phyloP scores from a whole-genome alignment of 2,113 vertebrate genomes.

The Gallinago media region DNA sequence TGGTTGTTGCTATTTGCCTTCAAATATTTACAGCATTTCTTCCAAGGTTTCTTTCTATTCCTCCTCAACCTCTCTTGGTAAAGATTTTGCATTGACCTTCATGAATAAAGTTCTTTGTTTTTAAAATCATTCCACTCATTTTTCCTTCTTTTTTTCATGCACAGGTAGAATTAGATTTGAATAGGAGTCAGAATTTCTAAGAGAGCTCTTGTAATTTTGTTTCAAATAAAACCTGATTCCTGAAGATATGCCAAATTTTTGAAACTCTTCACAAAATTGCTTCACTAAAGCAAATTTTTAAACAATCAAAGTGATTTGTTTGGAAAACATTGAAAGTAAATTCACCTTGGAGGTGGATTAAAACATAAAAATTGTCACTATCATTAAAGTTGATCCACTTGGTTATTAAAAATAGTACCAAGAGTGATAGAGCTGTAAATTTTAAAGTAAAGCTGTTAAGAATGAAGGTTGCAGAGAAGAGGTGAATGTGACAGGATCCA shows the following conservation, averaged over 20 bases:
- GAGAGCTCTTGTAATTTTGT: background rate
- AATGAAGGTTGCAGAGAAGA: background rate
- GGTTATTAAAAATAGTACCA: background rate
- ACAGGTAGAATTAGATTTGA: background rate
- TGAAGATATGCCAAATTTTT: background rate
- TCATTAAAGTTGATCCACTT: background rate
- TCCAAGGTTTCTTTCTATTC: background rate
- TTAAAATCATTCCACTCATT: background rate
- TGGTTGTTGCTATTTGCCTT: background rate
- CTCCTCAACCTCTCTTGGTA: background rate
- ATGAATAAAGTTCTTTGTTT: background rate
- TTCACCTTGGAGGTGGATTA: background rate
- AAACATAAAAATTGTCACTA: background rate
- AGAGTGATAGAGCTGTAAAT: background rate
- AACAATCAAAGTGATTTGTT: background rate
- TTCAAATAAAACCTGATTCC: background rate
- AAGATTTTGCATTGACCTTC: background rate
- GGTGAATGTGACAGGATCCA: background rate
- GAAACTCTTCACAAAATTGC: background rate
- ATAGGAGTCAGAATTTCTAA: background rate
- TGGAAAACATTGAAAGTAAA: background rate
- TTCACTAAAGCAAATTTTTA: background rate
- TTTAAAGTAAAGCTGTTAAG: background rate
- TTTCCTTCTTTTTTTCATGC: background rate
- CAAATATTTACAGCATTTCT: constrained; percentile 13